phyloP scores from a whole-genome alignment of 2,113 vertebrate species.

The Crocuta crocuta region DNA sequence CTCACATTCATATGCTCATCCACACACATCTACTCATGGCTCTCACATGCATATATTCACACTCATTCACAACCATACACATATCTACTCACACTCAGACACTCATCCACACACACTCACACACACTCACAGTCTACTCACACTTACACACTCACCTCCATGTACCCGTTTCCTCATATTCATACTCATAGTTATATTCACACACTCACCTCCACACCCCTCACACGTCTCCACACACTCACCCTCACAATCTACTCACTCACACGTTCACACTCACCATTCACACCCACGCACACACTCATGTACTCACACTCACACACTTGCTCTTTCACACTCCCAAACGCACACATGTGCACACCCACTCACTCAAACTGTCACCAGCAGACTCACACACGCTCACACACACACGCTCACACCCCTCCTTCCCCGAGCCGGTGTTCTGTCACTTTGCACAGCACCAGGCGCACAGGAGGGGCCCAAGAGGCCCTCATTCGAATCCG shows the following conservation, averaged over 20 bases:
- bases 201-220: not conserved
- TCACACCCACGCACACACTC: too few species aligned
- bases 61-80: too few species aligned
- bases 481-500: not conserved
- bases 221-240: not conserved
- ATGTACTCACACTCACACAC: not conserved
- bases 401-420: fast-evolving
- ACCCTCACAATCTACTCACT: not conserved
- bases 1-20: not conserved
- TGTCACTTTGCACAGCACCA: fast-evolving
- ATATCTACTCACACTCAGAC: not conserved
- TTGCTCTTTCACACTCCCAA: not conserved
- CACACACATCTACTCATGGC: not conserved
- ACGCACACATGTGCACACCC: not conserved
- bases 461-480: fast-evolving
- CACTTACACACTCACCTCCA: not conserved
- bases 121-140: not conserved
- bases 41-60: not conserved
- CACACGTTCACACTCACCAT: too few species aligned
- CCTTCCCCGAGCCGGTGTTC: not conserved
- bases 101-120: not conserved
- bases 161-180: too few species aligned
- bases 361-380: not conserved
- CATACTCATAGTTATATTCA: too few species aligned
- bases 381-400: not conserved